Evolutionary conservation across 1,140 invertebrate genomes (phyloP).

Genomic region (Drosophila pruinosa): DNA sequence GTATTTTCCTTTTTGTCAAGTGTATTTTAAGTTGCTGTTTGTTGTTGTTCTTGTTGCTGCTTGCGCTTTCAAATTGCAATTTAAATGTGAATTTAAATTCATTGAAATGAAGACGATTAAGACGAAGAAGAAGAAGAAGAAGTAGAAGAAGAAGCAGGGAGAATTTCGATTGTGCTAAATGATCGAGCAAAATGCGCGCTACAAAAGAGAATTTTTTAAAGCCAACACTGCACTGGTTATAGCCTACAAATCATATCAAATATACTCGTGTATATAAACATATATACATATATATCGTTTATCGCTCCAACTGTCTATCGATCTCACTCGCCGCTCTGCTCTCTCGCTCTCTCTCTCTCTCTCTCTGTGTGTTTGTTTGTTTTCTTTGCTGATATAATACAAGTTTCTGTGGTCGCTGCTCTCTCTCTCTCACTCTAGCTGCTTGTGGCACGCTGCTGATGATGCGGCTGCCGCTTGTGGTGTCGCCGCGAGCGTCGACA

Average conservation of each 20-base stretch:
- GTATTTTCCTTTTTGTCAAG: slow-evolving; percentile 25
- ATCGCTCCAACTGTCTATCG: not conserved
- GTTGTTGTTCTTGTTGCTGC: not conserved
- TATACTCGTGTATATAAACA: too few relatives aligned
- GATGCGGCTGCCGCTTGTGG: slow-evolving; percentile 72
- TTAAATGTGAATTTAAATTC: slow-evolving; percentile 68
- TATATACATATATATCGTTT: not conserved
- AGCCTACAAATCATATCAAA: not conserved
- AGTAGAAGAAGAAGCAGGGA: not conserved
- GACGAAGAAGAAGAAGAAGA: not conserved
- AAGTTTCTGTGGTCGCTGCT: not conserved
- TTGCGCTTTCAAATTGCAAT: slow-evolving; percentile 62
- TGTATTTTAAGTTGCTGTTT: slow-evolving; percentile 13
- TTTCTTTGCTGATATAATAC: not conserved
- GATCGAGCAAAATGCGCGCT: not conserved
- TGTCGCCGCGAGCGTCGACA: slow-evolving; percentile 84
- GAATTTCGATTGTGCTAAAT: not conserved
- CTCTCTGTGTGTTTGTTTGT: slow-evolving; percentile 60
- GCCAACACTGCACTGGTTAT: not conserved
- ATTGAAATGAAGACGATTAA: slow-evolving; percentile 47
- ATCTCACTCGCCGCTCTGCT: not conserved
- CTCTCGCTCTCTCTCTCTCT: not conserved
- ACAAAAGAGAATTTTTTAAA: not conserved
- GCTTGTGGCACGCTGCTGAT: slow-evolving; percentile 45
- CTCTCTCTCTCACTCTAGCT: not conserved